Conservation (phyloP, 2,888 invertebrate species). For the Ceratothoa steindachneri region DNA sequence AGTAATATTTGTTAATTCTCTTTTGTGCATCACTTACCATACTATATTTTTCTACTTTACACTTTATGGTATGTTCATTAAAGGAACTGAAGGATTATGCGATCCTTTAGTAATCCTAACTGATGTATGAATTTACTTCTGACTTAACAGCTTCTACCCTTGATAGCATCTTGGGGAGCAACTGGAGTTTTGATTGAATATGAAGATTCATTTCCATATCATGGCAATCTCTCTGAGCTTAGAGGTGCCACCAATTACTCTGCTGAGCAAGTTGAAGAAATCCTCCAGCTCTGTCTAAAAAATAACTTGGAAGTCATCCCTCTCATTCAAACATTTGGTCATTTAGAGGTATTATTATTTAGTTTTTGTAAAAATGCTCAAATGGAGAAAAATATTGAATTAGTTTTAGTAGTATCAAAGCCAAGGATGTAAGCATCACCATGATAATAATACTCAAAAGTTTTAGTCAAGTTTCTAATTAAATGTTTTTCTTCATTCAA, state of each 20-base stretch:
- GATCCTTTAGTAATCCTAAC: not conserved
- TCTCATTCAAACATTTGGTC: slow-evolving; percentile 58
- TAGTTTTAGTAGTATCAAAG: not conserved
- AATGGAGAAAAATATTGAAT: not conserved
- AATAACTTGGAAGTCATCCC: slow-evolving; percentile 59
- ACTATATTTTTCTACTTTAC: not conserved
- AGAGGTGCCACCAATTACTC: slow-evolving; percentile 51
- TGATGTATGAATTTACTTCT: not conserved
- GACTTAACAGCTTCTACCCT: slow-evolving; percentile 46
- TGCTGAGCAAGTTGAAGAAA: slow-evolving; percentile 48
- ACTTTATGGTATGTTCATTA: not conserved
- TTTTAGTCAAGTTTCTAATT: no score
- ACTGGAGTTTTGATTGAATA: slow-evolving; percentile 61
- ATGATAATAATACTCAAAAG: no score
- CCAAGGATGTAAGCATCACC: not conserved
- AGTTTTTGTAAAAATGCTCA: not conserved
- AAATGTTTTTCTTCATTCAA: no score
- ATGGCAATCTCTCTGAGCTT: slow-evolving; percentile 53
- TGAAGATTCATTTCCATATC: slow-evolving; percentile 63
- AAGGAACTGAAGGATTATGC: not conserved
- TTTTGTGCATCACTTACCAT: no score
- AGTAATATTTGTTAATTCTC: no score
- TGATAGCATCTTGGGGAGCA: slow-evolving; percentile 50
- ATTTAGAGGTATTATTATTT: slow-evolving; percentile 57
- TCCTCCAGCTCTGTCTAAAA: slow-evolving; percentile 51